Evolutionary conservation across 1,140 invertebrate species (phyloP).

Genomic region (Drosophila santomea): DNA sequence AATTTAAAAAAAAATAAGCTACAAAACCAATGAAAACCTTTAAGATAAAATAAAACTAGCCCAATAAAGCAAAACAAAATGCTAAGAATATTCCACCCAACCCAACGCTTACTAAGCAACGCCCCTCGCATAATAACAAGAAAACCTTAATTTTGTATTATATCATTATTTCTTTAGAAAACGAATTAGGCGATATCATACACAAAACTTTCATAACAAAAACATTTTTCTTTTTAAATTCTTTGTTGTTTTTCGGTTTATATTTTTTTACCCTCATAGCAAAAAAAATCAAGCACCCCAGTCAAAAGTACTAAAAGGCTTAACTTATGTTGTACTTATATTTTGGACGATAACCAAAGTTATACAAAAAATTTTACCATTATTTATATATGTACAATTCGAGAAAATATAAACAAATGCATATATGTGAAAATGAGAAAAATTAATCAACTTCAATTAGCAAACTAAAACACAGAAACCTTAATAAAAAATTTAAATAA

Average conservation of each 20-base stretch:
- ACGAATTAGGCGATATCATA: slow-evolving; percentile 46
- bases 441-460: slow-evolving; percentile 28
- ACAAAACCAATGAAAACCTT: slow-evolving; percentile 56
- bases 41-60: slow-evolving; percentile 42
- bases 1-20: slow-evolving; percentile 47
- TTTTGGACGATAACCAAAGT: slow-evolving; percentile 29
- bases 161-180: slow-evolving; percentile 69
- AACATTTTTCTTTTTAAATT: slow-evolving; percentile 16
- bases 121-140: slow-evolving; percentile 38
- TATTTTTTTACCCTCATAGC: slow-evolving; percentile 1
- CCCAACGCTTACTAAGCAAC: slow-evolving; percentile 67
- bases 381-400: slow-evolving; percentile 51
- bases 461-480: slow-evolving; percentile 23
- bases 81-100: slow-evolving; percentile 47
- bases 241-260: slow-evolving; percentile 34
- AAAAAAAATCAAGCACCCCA: slow-evolving; percentile 77
- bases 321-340: slow-evolving; percentile 59
- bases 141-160: slow-evolving; percentile 69
- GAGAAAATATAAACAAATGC: slow-evolving; percentile 51
- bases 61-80: slow-evolving; percentile 50
- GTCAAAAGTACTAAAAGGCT: slow-evolving; percentile 68
- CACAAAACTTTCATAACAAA: slow-evolving; percentile 14
- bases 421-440: slow-evolving; percentile 44
- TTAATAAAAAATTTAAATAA: slow-evolving; percentile 47
- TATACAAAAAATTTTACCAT: slow-evolving; percentile 24